These are phyloP conservation scores for Coilia nasus DNA, from an alignment of 2,797 vertebrate species.

Conservation along the genomic window DNA sequence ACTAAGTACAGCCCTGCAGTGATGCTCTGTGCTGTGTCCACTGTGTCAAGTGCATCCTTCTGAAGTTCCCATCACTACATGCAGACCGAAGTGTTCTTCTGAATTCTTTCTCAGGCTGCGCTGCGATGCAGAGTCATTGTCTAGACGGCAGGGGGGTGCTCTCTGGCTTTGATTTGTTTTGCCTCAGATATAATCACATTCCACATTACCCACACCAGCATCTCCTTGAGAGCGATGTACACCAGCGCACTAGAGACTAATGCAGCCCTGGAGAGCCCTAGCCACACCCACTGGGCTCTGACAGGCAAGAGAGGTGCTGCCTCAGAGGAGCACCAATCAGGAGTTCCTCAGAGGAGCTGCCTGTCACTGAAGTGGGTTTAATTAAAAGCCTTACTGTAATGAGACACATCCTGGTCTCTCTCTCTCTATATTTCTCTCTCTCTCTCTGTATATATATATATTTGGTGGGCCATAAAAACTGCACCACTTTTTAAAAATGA, in stretches of 20 bases:
- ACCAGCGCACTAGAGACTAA: not conserved
- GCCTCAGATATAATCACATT: constrained; percentile 14
- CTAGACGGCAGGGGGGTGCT: constrained; percentile 1
- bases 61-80: not conserved
- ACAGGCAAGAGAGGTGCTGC: constrained; percentile 7
- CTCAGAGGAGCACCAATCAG: constrained; percentile 15
- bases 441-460: too few relatives aligned
- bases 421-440: too few relatives aligned
- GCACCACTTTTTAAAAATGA: too few relatives aligned
- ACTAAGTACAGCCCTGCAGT: not conserved
- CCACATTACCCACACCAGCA: constrained; percentile 9
- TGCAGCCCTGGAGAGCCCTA: not conserved
- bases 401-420: not conserved
- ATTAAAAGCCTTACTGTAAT: constrained; percentile 18
- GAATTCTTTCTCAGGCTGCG: not conserved
- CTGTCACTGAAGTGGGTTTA: constrained; percentile 6
- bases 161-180: constrained; percentile 16
- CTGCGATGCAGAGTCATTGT: constrained; percentile 1
- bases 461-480: too few relatives aligned
- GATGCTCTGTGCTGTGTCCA: not conserved
- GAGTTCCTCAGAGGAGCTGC: not conserved
- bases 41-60: not conserved
- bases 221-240: not conserved
- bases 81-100: not conserved
- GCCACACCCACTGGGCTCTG: not conserved